These are phyloP conservation scores for Hedychridium roseum DNA, from an alignment of 2,888 invertebrate genomes.

Conservation along the genomic window DNA sequence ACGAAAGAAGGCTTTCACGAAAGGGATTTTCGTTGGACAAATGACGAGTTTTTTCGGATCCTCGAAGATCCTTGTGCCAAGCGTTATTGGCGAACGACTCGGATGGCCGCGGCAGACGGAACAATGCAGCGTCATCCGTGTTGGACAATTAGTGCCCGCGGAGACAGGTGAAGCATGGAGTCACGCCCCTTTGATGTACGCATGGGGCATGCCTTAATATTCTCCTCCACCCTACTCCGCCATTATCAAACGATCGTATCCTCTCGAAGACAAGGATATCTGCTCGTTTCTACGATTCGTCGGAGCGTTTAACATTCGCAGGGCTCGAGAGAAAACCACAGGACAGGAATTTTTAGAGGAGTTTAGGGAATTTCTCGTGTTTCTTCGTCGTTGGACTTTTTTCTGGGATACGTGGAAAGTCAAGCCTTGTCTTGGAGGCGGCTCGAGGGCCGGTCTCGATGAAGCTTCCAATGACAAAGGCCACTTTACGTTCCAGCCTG, in stretches of 20 bases:
- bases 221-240: slow-evolving; percentile 26
- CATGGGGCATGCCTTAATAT: slow-evolving; percentile 43
- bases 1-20: too few relatives aligned
- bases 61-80: too few relatives aligned
- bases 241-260: slow-evolving; percentile 46
- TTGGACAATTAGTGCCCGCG: slow-evolving; percentile 50
- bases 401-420: too few relatives aligned
- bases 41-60: too few relatives aligned
- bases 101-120: too few relatives aligned
- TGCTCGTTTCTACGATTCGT: slow-evolving; percentile 17
- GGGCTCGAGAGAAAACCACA: neutral
- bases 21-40: too few relatives aligned
- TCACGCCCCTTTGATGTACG: slow-evolving; percentile 57
- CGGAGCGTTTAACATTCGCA: too few relatives aligned
- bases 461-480: slow-evolving; percentile 45
- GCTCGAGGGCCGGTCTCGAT: slow-evolving; percentile 38
- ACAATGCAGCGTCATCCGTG: slow-evolving; percentile 41
- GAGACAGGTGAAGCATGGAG: slow-evolving; percentile 55
- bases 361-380: too few relatives aligned
- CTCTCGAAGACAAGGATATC: slow-evolving; percentile 21
- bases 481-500: slow-evolving; percentile 37
- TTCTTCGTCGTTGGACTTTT: too few relatives aligned
- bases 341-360: neutral
- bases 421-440: too few relatives aligned
- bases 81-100: too few relatives aligned